Evolutionary conservation across 2,888 invertebrate species (phyloP).

Genomic region (Serripes groenlandicus): DNA sequence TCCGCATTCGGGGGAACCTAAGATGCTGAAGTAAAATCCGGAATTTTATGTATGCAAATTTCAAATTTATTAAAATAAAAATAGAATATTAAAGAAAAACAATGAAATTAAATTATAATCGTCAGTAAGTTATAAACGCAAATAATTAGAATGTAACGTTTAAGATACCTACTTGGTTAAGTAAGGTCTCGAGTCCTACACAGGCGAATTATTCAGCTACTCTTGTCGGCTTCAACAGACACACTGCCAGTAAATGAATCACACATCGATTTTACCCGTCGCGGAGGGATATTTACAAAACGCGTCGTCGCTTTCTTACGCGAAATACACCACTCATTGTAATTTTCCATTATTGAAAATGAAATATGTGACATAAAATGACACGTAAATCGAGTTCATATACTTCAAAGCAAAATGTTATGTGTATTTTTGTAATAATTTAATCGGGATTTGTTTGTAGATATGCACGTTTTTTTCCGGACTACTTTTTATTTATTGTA

Average conservation of each 20-base stretch:
- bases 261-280: conserved; percentile 24
- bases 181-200: background rate
- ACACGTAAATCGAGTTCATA: too few relatives aligned
- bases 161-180: conserved; percentile 1
- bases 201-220: background rate
- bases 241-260: conserved; percentile 10
- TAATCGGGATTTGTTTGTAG: too few relatives aligned
- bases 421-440: too few relatives aligned
- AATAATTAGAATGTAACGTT: background rate
- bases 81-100: too few relatives aligned
- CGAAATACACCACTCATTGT: background rate
- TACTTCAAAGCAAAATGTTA: too few relatives aligned
- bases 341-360: background rate
- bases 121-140: too few relatives aligned
- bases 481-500: conserved; percentile 5
- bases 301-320: background rate
- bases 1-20: background rate
- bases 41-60: too few relatives aligned
- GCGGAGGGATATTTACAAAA: conserved; percentile 22
- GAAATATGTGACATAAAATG: too few relatives aligned
- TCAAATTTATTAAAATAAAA: too few relatives aligned
- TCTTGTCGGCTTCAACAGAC: conserved; percentile 14
- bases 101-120: too few relatives aligned
- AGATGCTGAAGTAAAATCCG: too few relatives aligned
- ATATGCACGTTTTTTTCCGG: too few relatives aligned